Evolutionary conservation across 2,797 vertebrate species (phyloP), one percentile per base, ranked within the genome.

Genomic region (Anguilla pacifica): DNA sequence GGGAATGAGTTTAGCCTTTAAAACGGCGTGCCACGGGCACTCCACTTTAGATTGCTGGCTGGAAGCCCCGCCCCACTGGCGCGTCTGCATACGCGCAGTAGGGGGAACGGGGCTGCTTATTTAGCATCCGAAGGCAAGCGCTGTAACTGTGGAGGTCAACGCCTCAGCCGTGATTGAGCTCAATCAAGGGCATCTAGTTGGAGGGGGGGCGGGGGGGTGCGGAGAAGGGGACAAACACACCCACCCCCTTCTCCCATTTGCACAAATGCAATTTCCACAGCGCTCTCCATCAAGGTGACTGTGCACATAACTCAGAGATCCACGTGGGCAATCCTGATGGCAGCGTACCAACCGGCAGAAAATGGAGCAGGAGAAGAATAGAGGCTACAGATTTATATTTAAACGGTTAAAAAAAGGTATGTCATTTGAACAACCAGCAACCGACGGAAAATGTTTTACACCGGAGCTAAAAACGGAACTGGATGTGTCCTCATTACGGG

Each of bases 121-220:
- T 89, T 91, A 55, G 86, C 86, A 91, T 93, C 91, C 89, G 91
- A 92, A 91, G 92, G 91, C 84, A 88, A 92, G 92, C 91, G 86
- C 93, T 92, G 94, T 95, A 93, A 92, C 90, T 39, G 94, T 88
- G 93, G 90, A 95, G 94, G 94, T 95, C 94, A 94, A 93, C 92
- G 53, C 89, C 86, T 70, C 91, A 83, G 92, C 92, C 88, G 84
- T 91, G 93, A 95, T 93, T 92, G 93, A 92, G 91, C 91, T 90
- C 91, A 92, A 93, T 91, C 95, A 96, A 95, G 96, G 94, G 89
- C 94, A 88, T 86, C 90, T 91, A 89, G 49, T 53, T 79, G 43
- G 86, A 91, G n/a, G 92, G 90, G 17, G 35, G 35, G 74, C 31
- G 35, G 74, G 72, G 72, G 72, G 64, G 28, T 13, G 77, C 22